These are phyloP conservation scores for Acanthosepion pharaonis DNA, from an alignment of 2,888 invertebrate species.

Conservation along the genomic window DNA sequence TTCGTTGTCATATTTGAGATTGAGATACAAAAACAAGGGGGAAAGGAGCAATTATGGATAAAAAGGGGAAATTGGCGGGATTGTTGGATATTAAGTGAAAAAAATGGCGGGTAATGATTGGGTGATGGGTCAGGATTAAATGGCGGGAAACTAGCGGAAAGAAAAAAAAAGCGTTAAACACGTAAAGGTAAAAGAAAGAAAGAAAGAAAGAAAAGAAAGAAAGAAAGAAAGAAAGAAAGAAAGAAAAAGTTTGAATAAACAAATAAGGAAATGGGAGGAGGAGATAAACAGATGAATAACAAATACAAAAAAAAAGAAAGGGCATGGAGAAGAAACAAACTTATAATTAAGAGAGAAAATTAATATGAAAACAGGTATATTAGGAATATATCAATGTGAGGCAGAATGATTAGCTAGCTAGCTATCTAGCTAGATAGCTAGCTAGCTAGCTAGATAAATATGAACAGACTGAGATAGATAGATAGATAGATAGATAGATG, in stretches of 20 bases:
- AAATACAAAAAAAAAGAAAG: background rate
- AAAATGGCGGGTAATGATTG: background rate
- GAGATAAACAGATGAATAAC: rapidly evolving
- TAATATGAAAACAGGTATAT: no score
- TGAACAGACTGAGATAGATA: no score
- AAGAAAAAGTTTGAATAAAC: background rate
- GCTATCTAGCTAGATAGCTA: no score
- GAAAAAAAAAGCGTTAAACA: background rate
- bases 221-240: background rate
- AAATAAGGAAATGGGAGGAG: background rate
- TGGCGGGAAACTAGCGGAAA: background rate
- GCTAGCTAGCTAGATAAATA: no score
- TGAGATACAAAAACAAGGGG: slow-evolving; percentile 21
- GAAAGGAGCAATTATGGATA: background rate
- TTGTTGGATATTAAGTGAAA: background rate
- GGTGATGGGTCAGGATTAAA: slow-evolving; percentile 33
- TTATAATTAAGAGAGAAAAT: no score
- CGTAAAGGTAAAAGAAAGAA: background rate
- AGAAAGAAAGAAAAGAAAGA: background rate
- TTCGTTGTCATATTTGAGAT: background rate
- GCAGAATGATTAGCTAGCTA: no score
- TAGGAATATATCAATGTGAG: no score
- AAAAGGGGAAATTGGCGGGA: background rate
- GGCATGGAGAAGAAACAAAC: background rate
- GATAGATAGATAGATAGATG: no score